Evolutionary conservation across 2,888 invertebrate species (phyloP), one percentile per base, ranked within the genome.

Genomic region (Callyntrura guangdongensis): DNA sequence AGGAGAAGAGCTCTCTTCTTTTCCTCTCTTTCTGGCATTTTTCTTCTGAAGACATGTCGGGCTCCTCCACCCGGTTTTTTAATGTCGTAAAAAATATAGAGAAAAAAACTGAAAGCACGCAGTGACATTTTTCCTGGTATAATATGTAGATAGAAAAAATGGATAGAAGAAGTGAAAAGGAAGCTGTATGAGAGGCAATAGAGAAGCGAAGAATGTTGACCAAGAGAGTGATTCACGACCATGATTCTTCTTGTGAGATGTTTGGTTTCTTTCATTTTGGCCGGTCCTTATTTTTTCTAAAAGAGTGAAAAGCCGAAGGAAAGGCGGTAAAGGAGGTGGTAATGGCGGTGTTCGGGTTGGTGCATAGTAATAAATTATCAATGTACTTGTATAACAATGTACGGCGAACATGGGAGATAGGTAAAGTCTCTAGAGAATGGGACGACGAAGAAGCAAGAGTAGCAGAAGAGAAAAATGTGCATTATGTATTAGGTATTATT

Each of bases 171-270:
- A 77, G 77, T 77, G 77, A 77, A 77, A 77, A 74, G 49, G 74
- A 74, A 77, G 25, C 69, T 45, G 69, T 36, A 49, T 77, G 53
- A 20, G 77, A 25, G 77, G 6, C 3, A 17, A 27, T 6, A 36
- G 36, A 27, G 64, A 64, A 25, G 49, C 22, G 25, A 77, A 53
- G 83, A 82, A 74, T 59, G 83, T 72, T 83, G 83, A 72, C 59
- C 83, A 83, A 89, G 69, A 36, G 36, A 83, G 74, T 88, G 88
- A 88, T 88, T 88, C 88, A 88, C 69, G 88, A 82, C 53, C 53
- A 87, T 49, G 59, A 74, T 86, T 77, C 49, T 53, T 49, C 53
- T 77, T 64, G 20, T 11, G n/a, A 72, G 47, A 36, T 69, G 77
- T 53, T 77, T 53, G 77, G 49, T 22, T 53, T 77, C 53, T 45